A percentile compares a stretch with the other conserved stretches of the same genome.
Evolutionary conservation across 2,888 invertebrate species (phyloP).

Genomic region (Andrena praecox): DNA sequence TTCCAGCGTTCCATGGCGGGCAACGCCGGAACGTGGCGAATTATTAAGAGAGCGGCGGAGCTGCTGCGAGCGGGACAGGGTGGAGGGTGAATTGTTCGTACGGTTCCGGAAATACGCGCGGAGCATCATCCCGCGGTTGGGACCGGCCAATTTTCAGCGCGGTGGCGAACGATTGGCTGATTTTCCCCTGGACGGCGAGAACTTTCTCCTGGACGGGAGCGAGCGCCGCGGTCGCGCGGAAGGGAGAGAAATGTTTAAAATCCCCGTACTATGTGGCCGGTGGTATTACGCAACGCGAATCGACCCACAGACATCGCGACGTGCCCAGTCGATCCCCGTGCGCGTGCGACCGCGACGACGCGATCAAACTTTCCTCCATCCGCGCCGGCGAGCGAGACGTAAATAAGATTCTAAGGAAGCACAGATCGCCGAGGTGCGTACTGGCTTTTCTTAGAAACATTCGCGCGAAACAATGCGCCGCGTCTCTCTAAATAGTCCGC

Average conservation of each 20-base stretch:
- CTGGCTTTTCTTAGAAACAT: not conserved
- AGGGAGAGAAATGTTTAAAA: constrained; percentile 66
- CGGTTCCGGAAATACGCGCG: not conserved
- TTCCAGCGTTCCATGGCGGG: constrained; percentile 1
- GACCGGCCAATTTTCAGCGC: constrained; percentile 47
- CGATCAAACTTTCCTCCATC: not conserved
- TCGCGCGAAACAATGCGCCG: not conserved
- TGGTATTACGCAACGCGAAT: constrained; percentile 58
- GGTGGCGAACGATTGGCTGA: constrained; percentile 56
- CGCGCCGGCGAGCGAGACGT: not conserved
- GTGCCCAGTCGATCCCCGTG: constrained; percentile 41
- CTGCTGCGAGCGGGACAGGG: not conserved
- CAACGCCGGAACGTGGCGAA: not conserved
- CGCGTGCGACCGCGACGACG: not conserved
- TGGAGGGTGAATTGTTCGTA: not conserved
- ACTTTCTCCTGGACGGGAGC: constrained; percentile 66
- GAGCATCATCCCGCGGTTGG: not conserved
- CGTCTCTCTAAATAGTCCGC: not conserved
- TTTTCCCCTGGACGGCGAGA: constrained; percentile 64
- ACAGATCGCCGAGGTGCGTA: not conserved
- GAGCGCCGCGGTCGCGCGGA: constrained; percentile 1
- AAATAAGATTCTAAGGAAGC: not conserved
- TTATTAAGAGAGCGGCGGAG: not conserved
- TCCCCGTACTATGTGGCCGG: constrained; percentile 32
- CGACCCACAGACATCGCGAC: constrained; percentile 36